Evolutionary conservation across 2,888 invertebrate species (phyloP), one percentile per base, ranked within the genome.

Genomic region (Oscheius sp.): DNA sequence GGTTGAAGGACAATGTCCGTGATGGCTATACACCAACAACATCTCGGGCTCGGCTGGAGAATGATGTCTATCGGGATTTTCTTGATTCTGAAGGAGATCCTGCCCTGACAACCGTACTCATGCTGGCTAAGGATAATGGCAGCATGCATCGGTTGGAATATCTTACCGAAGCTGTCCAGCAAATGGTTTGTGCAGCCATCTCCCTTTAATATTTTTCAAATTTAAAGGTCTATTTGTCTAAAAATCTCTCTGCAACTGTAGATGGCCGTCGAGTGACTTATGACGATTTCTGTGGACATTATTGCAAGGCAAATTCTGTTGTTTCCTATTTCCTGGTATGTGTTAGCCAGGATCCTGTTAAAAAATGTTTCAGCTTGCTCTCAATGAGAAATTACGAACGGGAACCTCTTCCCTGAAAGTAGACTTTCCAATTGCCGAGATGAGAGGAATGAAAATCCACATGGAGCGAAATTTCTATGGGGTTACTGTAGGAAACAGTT

Each of bases 21-120:
- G 87, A 87, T 66, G 87, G 87, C 12, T 87, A 87, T 74, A 88
- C 87, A 1, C 87, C 87, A 1, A 69, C 73, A 7, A 83, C 85
- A 25, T 85, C 85, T 6, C 72, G 76, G 25, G 79, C 87, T 1
- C 70, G 85, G 1, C 61, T 74, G 25, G 87, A 88, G 74, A 84
- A 82, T 21, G 72, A 81, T 25, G 69, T 81, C 7, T 80, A 83
- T 61, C 75, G 84, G 45, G 79, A 85, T 49, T 87, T 87, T 64
- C 69, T 84, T 35, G 80, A 79, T 9, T 80, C 85, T 3, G 76
- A 78, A 53, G 85, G 86, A 5, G 88, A 88, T 72, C 87, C 88
- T 12, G 79, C 84, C 18, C 77, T 85, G 76, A 87, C 88, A 1
- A 84, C 85, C 0, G 81, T 87, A 5, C 72, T 88, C 25, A 73